phyloP scores from a whole-genome alignment of 2,113 vertebrate species.

The Syngnathus typhle region DNA sequence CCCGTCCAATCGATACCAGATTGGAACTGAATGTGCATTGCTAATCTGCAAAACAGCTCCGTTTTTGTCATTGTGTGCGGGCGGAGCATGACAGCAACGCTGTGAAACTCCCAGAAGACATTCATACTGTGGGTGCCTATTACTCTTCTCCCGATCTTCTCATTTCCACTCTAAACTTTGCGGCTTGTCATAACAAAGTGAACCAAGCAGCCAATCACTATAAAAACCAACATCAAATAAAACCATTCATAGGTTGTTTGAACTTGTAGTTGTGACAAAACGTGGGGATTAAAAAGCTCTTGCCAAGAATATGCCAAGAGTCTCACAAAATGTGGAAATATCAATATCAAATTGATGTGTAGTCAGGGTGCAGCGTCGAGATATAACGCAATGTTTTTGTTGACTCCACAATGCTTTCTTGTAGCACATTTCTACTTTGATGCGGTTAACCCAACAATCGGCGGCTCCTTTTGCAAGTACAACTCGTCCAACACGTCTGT shows the following conservation, averaged over 20 bases:
- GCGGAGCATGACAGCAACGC: not conserved
- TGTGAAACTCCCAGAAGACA: not conserved
- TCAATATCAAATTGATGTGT: not conserved
- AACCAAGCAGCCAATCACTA: not conserved
- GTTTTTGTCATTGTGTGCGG: not conserved
- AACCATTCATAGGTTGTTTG: not conserved
- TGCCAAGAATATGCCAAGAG: not conserved
- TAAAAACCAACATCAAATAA: not conserved
- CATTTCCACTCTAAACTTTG: not conserved
- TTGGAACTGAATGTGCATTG: not conserved
- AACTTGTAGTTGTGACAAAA: not conserved
- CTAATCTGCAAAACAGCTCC: not conserved
- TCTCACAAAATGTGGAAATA: not conserved
- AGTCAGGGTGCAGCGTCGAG: not conserved
- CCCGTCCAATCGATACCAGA: not conserved
- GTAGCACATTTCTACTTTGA: slow-evolving; percentile 17
- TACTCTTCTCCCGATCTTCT: not conserved
- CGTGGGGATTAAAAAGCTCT: not conserved
- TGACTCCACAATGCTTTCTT: not conserved
- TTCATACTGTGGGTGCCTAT: no score
- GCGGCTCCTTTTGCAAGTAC: slow-evolving; percentile 15
- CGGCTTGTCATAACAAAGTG: not conserved
- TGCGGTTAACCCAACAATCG: slow-evolving; percentile 26
- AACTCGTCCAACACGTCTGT: slow-evolving; percentile 28
- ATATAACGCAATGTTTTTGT: not conserved